A percentile compares a stretch with the other conserved stretches of the same genome.
Conservation (phyloP, 1,140 invertebrate species). For the Zaprionus ghesquierei region DNA sequence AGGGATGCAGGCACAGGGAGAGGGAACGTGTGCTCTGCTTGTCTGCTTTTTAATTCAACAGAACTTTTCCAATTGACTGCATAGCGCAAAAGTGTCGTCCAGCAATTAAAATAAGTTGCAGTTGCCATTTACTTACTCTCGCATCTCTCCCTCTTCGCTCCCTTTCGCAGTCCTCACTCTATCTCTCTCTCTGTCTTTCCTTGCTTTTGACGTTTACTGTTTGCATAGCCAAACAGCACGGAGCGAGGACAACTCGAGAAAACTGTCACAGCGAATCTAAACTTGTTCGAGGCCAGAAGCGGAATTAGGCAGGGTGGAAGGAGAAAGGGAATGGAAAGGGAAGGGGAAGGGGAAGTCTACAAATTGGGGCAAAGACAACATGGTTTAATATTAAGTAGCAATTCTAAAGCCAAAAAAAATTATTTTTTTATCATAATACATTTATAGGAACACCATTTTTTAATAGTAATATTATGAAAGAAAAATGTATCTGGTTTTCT, state of each 20-base stretch:
- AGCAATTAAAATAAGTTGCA: conserved; percentile 75
- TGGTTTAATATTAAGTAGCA: conserved; percentile 53
- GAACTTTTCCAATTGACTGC: conserved; percentile 75
- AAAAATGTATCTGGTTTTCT: too few relatives aligned
- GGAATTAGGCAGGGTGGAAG: conserved; percentile 10
- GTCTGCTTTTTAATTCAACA: conserved; percentile 64
- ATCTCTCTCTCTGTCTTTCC: neutral
- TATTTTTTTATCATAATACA: neutral
- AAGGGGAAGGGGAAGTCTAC: conserved; percentile 36
- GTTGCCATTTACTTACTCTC: conserved; percentile 62
- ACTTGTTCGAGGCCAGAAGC: conserved; percentile 13
- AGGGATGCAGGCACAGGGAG: neutral
- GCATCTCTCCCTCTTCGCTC: conserved; percentile 6
- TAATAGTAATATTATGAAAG: too few relatives aligned
- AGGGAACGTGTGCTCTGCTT: neutral
- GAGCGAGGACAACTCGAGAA: conserved; percentile 14
- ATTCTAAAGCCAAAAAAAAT: conserved; percentile 14
- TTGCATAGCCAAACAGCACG: conserved; percentile 52
- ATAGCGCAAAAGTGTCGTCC: conserved; percentile 72
- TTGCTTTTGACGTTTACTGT: conserved; percentile 37
- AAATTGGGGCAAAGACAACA: conserved; percentile 46
- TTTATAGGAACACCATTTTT: neutral
- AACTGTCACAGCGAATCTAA: conserved; percentile 47
- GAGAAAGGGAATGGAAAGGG: neutral
- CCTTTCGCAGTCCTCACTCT: neutral